These are phyloP conservation scores for Corythucha ciliata DNA, from an alignment of 2,888 invertebrate genomes.

Conservation along the genomic window DNA sequence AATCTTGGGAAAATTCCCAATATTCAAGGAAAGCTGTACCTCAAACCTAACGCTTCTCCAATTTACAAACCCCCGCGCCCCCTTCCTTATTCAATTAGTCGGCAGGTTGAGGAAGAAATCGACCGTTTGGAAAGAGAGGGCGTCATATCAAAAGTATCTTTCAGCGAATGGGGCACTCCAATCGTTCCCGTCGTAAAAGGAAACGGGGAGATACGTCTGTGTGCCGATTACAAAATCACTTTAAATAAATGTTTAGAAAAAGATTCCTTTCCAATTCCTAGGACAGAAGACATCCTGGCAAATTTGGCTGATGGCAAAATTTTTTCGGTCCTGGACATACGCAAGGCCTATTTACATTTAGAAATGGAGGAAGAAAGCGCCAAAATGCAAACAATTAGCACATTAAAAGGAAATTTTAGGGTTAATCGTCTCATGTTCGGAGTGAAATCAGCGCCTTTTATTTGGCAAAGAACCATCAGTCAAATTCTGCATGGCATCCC, in stretches of 20 bases:
- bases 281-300: slow-evolving; percentile 8
- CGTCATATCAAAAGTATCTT: too few relatives aligned
- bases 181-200: background rate
- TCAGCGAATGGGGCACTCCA: too few relatives aligned
- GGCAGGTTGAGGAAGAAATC: too few relatives aligned
- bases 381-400: background rate
- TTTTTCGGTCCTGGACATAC: slow-evolving; percentile 18
- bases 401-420: slow-evolving; percentile 4
- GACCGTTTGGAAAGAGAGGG: too few relatives aligned
- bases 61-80: too few relatives aligned
- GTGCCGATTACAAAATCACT: slow-evolving; percentile 20
- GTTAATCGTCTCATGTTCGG: slow-evolving; percentile 15
- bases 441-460: background rate
- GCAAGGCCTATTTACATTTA: slow-evolving; percentile 19
- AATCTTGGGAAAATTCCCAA: too few relatives aligned
- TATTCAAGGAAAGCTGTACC: too few relatives aligned
- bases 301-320: slow-evolving; percentile 15
- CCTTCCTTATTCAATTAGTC: too few relatives aligned
- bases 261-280: slow-evolving; percentile 15
- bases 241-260: slow-evolving; percentile 12
- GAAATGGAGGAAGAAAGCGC: slow-evolving; percentile 5
- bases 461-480: background rate
- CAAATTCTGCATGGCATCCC: background rate
- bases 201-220: background rate
- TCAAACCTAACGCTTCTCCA: too few relatives aligned